Base-by-base conservation (phyloP, 1,140 invertebrate species). In the Streblospio benedicti region DNA sequence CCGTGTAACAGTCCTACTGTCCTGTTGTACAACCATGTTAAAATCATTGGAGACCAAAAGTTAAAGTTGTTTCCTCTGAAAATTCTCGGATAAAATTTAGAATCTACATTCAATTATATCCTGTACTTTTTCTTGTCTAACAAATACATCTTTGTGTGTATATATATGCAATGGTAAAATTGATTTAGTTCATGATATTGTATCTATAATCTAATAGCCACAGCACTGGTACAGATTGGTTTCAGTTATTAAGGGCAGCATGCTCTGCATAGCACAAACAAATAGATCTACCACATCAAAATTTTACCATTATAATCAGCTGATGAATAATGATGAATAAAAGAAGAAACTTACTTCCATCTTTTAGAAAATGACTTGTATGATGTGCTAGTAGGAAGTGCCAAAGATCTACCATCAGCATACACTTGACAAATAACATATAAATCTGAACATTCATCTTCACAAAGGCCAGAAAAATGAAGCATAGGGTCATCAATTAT, bases 301-400 rank as follows among this genome's bases (percentile, higher is more conserved):
- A 38, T 38, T 38, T n/a, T 9, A 38, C n/a, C n/a, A 38, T n/a
- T 38, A 9, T 9, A 38, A 38, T n/a, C 35, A 38, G 35, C 9
- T 38, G 35, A 38, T 9, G 35, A 9, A 9, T 38, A 38, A 38
- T 38, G 9, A 38, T 9, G n/a, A 38, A n/a, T 38, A 9, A 9
- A 57, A 62, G 61, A 43, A 44, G 27, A 61, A 23, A 62, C 85
- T 82, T 84, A 92, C 90, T 90, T 94, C 90, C 91, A 96, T 70
- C 93, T 79, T 35, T 86, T 90, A 38, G 86, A 88, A 71, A 97
- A 97, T 27, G 90, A 82, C 80, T 96, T 97, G 69, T 97, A 96
- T 2, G 92, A 86, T 25, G 93, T 97, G 41, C 85, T 84, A 28
- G 95, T 87, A 16, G 93, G 91, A 55, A 96, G 78, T 32, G 90